Evolutionary conservation across 2,888 invertebrate species (phyloP).

Genomic region (Cryptocephalus primarius): DNA sequence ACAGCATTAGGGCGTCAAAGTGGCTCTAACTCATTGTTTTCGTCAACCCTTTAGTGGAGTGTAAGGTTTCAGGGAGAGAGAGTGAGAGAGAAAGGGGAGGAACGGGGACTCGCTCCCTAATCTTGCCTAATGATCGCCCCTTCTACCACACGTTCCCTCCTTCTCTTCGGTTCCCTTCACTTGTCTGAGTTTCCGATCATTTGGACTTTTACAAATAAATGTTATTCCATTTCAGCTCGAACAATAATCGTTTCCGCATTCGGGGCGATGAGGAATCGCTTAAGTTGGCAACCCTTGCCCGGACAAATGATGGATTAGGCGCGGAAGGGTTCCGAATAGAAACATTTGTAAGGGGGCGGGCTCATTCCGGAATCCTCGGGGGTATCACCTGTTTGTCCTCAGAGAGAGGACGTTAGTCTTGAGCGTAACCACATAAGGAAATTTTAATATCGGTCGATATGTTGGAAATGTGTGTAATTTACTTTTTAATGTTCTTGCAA

Average conservation of each 20-base stretch:
- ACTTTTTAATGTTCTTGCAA: no score
- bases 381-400: no score
- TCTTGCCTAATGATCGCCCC: constrained; percentile 18
- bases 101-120: constrained; percentile 8
- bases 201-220: constrained; percentile 20
- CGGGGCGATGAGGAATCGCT: constrained; percentile 16
- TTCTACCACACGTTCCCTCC: constrained; percentile 10
- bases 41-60: constrained; percentile 24
- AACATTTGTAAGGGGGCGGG: no score
- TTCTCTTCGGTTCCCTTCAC: constrained; percentile 9
- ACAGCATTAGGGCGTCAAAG: constrained; percentile 17
- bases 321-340: constrained; percentile 16
- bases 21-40: constrained; percentile 23
- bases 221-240: constrained; percentile 26
- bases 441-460: no score
- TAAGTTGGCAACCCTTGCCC: constrained; percentile 21
- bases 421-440: no score
- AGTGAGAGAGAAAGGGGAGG: constrained; percentile 5
- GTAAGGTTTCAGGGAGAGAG: constrained; percentile 25
- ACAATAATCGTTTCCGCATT: constrained; percentile 38
- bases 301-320: constrained; percentile 31
- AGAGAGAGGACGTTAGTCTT: no score
- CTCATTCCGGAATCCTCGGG: no score
- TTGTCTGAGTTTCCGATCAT: constrained; percentile 18
- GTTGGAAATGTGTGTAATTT: no score